Evolutionary conservation across 2,113 vertebrate species (phyloP).

Genomic region (Phoenicopterus ruber): DNA sequence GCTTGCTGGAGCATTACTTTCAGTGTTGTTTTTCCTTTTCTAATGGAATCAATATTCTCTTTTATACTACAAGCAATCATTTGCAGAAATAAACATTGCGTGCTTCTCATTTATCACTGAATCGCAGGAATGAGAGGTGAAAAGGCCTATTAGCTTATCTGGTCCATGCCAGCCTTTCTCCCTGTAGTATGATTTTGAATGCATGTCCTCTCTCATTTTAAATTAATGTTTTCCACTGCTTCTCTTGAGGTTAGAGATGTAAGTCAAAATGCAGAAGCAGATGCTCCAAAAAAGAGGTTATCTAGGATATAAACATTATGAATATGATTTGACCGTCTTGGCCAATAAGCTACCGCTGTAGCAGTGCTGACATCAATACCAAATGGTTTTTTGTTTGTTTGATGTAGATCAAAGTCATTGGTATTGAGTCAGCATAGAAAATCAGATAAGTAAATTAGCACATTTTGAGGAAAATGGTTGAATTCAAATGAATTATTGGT

Average conservation of each 20-base stretch:
- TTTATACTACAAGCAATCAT: background rate
- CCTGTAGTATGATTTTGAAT: background rate
- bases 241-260: background rate
- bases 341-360: background rate
- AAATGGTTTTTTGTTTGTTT: background rate
- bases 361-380: background rate
- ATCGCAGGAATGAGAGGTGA: background rate
- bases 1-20: background rate
- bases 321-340: background rate
- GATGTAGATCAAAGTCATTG: background rate
- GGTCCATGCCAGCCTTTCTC: background rate
- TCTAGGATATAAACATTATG: background rate
- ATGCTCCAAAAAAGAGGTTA: background rate
- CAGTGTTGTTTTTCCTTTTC: background rate
- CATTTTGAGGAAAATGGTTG: background rate
- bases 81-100: background rate
- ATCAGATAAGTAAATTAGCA: background rate
- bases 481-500: background rate
- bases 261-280: background rate
- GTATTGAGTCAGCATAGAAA: background rate
- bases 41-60: background rate
- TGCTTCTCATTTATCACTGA: background rate
- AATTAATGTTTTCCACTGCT: background rate
- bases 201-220: background rate
- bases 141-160: background rate